Evolutionary conservation across 1,140 invertebrate species (phyloP), one percentile per base, ranked within the genome.

Genomic region (Lineus longissimus): DNA sequence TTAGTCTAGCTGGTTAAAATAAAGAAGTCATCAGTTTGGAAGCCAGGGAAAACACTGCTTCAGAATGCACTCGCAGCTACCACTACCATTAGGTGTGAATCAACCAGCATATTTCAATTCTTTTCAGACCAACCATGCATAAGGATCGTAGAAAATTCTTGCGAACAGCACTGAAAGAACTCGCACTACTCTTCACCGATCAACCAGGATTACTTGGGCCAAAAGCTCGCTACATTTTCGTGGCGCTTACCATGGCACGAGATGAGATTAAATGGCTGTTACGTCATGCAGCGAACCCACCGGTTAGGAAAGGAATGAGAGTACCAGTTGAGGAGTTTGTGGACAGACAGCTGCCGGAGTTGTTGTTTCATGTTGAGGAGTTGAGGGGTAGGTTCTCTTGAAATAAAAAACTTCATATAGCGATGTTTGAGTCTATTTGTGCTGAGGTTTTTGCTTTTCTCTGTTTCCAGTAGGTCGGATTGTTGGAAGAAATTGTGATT

Each of bases 301-400:
- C 88, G 69, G 90, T 85, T 87, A 86, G 67, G 67, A 72, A 78
- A 67, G 82, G 75, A 47, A 74, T 81, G 9, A 80, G 79, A 61
- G 66, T 79, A 41, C 71, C 79, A 15, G 74, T 75, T 54, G 81
- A 82, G 43, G 80, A 81, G 59, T 78, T 81, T 64, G 68, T 76
- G 45, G 80, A 81, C 61, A 72, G 95, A 56, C 95, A 98, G 78
- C 84, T 99, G 29, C 96, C 97, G 7, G 97, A 99, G 84, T 82
- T 99, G 27, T 82, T 99, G 0, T 99, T 98, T 80, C 94, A 98
- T 71, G 97, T 98, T 87, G 95, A 98, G 81, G 97, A 99, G 83
- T 81, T 99, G 27, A 86, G 95, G 78, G 85, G 85, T 80, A 73
- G 69, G 67, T 65, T 81, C 29, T 36, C 6, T 36, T n/a, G n/a